phyloP scores from a whole-genome alignment of 2,888 invertebrate genomes.

The Brenthis daphne region DNA sequence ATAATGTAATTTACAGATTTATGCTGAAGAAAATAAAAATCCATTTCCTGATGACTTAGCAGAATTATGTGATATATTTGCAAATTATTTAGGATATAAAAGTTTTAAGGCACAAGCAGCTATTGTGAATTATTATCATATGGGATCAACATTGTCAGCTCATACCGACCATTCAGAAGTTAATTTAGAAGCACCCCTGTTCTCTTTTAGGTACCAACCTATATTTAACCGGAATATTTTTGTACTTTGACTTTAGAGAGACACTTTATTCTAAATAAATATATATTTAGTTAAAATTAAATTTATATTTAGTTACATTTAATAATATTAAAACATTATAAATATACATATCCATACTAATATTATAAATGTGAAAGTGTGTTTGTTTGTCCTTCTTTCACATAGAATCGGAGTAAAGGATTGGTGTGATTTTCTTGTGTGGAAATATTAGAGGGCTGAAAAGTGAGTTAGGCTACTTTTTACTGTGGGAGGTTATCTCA shows the following conservation, averaged over 20 bases:
- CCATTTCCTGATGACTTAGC: conserved; percentile 89
- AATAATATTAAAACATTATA: too few relatives aligned
- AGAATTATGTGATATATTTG: conserved; percentile 84
- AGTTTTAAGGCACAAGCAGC: conserved; percentile 93
- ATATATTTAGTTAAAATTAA: too few relatives aligned
- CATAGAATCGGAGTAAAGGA: too few relatives aligned
- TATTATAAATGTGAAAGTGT: too few relatives aligned
- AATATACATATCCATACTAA: too few relatives aligned
- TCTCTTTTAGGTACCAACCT: conserved; percentile 89
- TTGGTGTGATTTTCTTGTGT: too few relatives aligned
- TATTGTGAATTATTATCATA: conserved; percentile 97
- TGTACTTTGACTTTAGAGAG: neutral
- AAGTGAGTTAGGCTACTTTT: too few relatives aligned
- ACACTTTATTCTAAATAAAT: too few relatives aligned
- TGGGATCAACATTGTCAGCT: conserved; percentile 94
- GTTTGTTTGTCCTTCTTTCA: too few relatives aligned
- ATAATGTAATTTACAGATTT: conserved; percentile 77
- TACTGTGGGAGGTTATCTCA: too few relatives aligned
- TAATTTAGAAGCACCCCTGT: conserved; percentile 91
- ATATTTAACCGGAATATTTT: conserved; percentile 6
- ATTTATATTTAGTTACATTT: too few relatives aligned
- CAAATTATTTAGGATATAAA: conserved; percentile 79
- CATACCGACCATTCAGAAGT: conserved; percentile 97
- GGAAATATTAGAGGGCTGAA: too few relatives aligned
- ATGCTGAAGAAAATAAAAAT: conserved; percentile 85